A percentile compares a stretch with the other conserved stretches of the same genome.
These are phyloP conservation scores for Oreochromis niloticus DNA, from an alignment of 2,113 vertebrate genomes.

Conservation along the genomic window DNA sequence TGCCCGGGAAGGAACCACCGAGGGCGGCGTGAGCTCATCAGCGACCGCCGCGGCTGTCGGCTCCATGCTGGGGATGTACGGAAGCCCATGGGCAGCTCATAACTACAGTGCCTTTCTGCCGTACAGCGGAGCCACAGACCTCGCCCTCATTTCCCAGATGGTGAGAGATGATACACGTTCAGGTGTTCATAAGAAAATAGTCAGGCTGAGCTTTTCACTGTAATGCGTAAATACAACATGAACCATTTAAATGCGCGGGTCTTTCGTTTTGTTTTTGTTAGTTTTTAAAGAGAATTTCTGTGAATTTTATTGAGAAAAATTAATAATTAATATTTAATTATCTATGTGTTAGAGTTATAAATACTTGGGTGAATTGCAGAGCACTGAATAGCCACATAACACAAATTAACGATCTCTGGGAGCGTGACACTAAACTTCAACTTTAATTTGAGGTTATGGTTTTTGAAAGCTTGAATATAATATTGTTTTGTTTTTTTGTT, in stretches of 20 bases:
- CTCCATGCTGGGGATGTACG: slow-evolving; percentile 94
- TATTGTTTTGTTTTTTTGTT: background rate
- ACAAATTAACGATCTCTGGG: background rate
- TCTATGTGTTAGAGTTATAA: background rate
- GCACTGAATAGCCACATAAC: background rate
- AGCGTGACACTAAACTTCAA: background rate
- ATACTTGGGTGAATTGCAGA: background rate
- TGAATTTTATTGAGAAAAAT: background rate
- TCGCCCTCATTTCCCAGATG: slow-evolving; percentile 95
- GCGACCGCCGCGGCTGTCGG: slow-evolving; percentile 84
- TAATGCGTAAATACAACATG: background rate
- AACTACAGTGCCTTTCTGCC: slow-evolving; percentile 94
- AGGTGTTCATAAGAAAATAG: background rate
- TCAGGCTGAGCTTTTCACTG: background rate
- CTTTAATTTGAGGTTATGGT: background rate
- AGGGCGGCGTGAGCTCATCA: slow-evolving; percentile 78
- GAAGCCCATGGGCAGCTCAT: slow-evolving; percentile 85
- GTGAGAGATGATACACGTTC: slow-evolving; percentile 70
- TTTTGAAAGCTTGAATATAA: background rate
- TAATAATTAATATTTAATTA: background rate
- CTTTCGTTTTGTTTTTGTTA: background rate
- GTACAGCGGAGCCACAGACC: slow-evolving; percentile 86
- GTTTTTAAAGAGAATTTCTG: background rate
- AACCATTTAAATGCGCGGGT: background rate
- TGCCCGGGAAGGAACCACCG: slow-evolving; percentile 77